phyloP scores from a whole-genome alignment of 2,113 vertebrate genomes.

The Sturnus vulgaris region DNA sequence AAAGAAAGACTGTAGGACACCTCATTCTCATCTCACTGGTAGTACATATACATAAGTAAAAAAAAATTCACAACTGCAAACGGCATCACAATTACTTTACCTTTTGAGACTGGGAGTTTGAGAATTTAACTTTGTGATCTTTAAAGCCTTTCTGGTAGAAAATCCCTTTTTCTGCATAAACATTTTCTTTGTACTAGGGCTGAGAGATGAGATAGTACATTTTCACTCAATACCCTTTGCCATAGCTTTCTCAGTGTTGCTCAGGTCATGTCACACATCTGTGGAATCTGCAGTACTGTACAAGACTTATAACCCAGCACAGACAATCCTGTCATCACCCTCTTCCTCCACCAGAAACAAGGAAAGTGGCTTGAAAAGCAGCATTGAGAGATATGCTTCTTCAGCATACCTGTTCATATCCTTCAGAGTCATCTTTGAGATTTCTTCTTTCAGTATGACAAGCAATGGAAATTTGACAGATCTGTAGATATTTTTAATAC shows the following conservation, averaged over 20 bases:
- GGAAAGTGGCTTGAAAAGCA: not conserved
- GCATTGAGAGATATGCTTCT: not conserved
- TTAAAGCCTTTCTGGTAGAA: not conserved
- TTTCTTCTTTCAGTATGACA: not conserved
- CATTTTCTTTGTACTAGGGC: not conserved
- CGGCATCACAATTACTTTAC: not conserved
- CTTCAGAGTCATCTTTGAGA: not conserved
- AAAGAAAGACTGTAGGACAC: not conserved
- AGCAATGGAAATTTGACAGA: not conserved
- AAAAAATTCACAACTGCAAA: not conserved
- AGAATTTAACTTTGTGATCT: not conserved
- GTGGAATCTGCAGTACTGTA: not conserved
- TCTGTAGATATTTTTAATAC: not conserved
- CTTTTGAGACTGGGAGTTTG: not conserved
- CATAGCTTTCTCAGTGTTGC: not conserved
- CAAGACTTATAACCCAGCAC: not conserved
- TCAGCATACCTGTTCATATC: not conserved
- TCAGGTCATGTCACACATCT: not conserved
- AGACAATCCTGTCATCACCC: not conserved
- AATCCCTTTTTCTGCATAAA: not conserved
- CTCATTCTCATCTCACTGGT: not conserved
- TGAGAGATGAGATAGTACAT: not conserved
- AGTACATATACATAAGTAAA: not conserved
- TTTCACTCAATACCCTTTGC: not conserved
- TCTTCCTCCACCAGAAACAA: not conserved